These are phyloP conservation scores for Labrus mixtus DNA, from an alignment of 2,113 vertebrate genomes.

Conservation along the genomic window DNA sequence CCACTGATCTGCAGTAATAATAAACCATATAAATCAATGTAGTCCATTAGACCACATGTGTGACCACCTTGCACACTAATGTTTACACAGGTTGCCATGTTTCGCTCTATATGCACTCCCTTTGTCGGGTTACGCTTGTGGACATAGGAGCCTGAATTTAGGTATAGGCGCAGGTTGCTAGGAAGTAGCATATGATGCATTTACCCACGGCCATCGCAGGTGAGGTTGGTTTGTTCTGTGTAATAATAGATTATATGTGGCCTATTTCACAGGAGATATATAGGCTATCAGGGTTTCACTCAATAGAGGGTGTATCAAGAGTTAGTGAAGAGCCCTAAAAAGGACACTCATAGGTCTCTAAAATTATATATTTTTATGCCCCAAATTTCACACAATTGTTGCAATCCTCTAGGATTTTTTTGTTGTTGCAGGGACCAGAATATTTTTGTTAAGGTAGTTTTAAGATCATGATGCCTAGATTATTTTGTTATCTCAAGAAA, in stretches of 20 bases:
- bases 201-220: slow-evolving; percentile 1
- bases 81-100: slow-evolving; percentile 43
- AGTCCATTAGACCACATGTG: slow-evolving; percentile 34
- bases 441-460: no score
- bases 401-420: no score
- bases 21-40: slow-evolving; percentile 1
- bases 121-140: slow-evolving; percentile 1
- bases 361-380: no score
- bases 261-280: slow-evolving; percentile 33
- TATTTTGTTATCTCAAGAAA: no score
- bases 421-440: no score
- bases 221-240: slow-evolving; percentile 41
- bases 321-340: no score
- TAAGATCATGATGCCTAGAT: no score
- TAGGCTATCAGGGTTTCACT: not conserved
- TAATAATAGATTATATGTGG: slow-evolving; percentile 25
- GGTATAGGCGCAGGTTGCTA: slow-evolving; percentile 46
- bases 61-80: not conserved
- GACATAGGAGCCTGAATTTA: slow-evolving; percentile 27
- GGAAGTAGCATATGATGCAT: slow-evolving; percentile 33
- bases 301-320: no score
- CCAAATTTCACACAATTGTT: no score
- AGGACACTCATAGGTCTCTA: no score
- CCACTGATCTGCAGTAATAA: not conserved
- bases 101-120: slow-evolving; percentile 16